Evolutionary conservation across 2,888 invertebrate genomes (phyloP), one percentile per base, ranked within the genome.

Genomic region (Cryptosula pallasiana): DNA sequence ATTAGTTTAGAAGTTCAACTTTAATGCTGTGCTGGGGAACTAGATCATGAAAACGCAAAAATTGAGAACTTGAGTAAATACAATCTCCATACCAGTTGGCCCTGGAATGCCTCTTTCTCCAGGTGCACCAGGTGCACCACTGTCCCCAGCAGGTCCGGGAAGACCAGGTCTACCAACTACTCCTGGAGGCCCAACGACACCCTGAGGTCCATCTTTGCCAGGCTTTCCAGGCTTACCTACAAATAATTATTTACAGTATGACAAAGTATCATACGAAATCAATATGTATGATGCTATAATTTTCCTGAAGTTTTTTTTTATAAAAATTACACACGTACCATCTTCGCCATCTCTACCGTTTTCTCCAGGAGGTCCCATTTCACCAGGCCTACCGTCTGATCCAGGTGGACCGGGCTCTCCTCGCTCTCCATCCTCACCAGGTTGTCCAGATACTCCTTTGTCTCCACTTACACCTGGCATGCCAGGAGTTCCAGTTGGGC

Each of bases 401-500:
- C 75, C 75, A 34, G 73, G 74, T 71, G 73, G 72, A 35, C 75
- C 75, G 25, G 70, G 34, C 45, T n/a, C 25, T 35, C 74, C 74
- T n/a, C 36, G n/a, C n/a, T 29, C 35, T 2, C 74, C 70, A 54
- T 70, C 70, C 32, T 70, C 55, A 29, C 70, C 74, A 1, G 55
- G 27, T 45, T 36, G 54, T 1, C 74, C 74, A n/a, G 69, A 71
- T 20, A 35, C 29, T 34, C 74, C 74, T 9, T 55, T 55, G 23
- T 57, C 71, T n/a, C 74, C 74, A 29, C 35, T 29, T 25, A 45
- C 71, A 71, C 74, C 74, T 0, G 69, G 69, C 55, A 69, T 34
- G 16, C 75, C 75, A 34, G 71, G 69, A 5, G 25, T 20, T 35
- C 75, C 75, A 9, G 54, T 32, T 25, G 35, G 20, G 55, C 75